These are phyloP conservation scores for Pelobates fuscus DNA, from an alignment of 2,113 vertebrate species.

Conservation along the genomic window DNA sequence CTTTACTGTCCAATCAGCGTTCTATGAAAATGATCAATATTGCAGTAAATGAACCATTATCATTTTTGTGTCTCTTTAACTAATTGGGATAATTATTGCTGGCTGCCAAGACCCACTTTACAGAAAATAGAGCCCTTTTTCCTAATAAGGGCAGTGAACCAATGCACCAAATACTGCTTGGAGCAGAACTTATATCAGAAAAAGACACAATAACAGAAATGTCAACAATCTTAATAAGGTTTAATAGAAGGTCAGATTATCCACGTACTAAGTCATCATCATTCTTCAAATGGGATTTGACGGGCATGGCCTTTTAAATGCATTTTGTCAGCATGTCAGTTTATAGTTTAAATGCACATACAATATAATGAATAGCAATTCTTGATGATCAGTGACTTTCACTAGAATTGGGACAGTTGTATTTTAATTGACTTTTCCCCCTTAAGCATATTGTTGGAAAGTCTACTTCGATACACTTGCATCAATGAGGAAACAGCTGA, in stretches of 20 bases:
- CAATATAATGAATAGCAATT: slow-evolving; percentile 56
- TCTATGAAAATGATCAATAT: no score
- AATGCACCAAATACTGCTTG: slow-evolving; percentile 40
- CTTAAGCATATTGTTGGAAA: slow-evolving; percentile 60
- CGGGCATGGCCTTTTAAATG: slow-evolving; percentile 29
- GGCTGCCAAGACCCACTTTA: slow-evolving; percentile 1
- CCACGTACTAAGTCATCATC: slow-evolving; percentile 46
- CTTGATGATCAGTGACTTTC: slow-evolving; percentile 62
- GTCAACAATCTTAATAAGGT: slow-evolving; percentile 52
- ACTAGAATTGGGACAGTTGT: slow-evolving; percentile 67
- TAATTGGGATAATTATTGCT: background rate
- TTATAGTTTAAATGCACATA: slow-evolving; percentile 44
- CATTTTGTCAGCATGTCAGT: slow-evolving; percentile 39
- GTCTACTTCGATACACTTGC: slow-evolving; percentile 55
- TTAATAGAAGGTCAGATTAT: slow-evolving; percentile 52
- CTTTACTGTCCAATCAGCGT: no score
- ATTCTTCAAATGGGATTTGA: slow-evolving; percentile 48
- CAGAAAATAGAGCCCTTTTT: slow-evolving; percentile 1
- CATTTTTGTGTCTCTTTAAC: background rate
- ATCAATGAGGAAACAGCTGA: slow-evolving; percentile 63
- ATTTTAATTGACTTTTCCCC: slow-evolving; percentile 67
- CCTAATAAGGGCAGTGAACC: slow-evolving; percentile 47
- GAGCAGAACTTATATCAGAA: slow-evolving; percentile 43
- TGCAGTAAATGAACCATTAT: background rate
- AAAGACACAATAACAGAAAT: slow-evolving; percentile 48